Base-by-base conservation (phyloP, 1,140 invertebrate species). In the Vanessa atalanta region DNA sequence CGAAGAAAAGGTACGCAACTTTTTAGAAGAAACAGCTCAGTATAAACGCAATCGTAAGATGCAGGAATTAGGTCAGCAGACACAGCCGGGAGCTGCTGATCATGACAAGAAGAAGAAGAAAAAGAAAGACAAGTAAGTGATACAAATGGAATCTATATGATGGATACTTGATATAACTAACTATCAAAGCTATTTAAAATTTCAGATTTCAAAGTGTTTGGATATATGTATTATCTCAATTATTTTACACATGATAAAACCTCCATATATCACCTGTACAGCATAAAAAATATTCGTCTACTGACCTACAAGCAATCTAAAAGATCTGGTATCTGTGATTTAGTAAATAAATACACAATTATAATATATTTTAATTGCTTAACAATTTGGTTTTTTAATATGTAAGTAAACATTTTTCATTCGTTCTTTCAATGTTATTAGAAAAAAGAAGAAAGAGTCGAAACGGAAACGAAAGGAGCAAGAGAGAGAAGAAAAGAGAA, bases 1-100 rank as follows among this genome's bases (percentile, higher is more conserved):
- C 81, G 96, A 97, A 85, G 95, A 96, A 64, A 97, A 97, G 92
- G 96, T 97, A 48, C 94, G 96, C 3, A 97, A 96, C 83, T 96
- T 97, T 83, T 91, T 97, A 57, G 96, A 96, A 78, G 96, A 97
- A 80, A 96, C 96, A 11, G 95, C 95, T 50, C 95, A 96, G 82
- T 97, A 96, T 93, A 97, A 97, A 80, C 95, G 96, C 78, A 95
- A 96, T 77, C 95, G 96, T 80, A 95, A 95, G 79, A 93, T 93
- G 91, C 93, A 93, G 72, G 91, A 93, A 73, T 79, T 93, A 1
- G 93, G 91, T n/a, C 89, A 93, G 65, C 95, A 95, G 76, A 82
- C 83, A 15, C 94, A 91, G 68, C 93, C 77, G 0, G 83, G 84
- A 2, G 57, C 11, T 26, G 94, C 93, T 26, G 95, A 96, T 50